Percentiles rank a stretch among this genome's conserved stretches.
These are phyloP conservation scores for Odontophorus gujanensis DNA, from an alignment of 2,113 vertebrate species.

Conservation along the genomic window DNA sequence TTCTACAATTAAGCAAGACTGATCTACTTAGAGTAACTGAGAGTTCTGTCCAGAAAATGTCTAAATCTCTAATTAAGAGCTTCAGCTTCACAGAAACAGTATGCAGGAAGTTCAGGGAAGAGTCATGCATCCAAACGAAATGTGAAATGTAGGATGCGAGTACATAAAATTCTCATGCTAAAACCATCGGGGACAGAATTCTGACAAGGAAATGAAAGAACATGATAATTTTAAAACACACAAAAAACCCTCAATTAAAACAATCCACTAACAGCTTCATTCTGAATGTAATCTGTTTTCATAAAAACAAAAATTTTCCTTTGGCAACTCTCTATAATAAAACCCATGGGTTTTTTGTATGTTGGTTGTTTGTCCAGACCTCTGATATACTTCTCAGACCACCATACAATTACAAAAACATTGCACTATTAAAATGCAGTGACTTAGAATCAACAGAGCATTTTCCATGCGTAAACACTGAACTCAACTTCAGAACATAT, in stretches of 20 bases:
- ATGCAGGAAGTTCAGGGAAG: neutral
- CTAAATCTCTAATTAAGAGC: neutral
- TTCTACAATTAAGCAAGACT: neutral
- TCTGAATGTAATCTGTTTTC: too few relatives aligned
- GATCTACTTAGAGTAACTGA: neutral
- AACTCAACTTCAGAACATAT: neutral
- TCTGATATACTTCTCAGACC: neutral
- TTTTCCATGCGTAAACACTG: neutral
- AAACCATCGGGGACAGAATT: neutral
- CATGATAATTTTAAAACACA: neutral
- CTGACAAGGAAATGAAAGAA: neutral
- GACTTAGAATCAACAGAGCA: neutral
- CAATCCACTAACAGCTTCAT: neutral
- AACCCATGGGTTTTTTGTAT: neutral
- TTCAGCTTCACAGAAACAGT: neutral
- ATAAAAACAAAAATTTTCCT: too few relatives aligned
- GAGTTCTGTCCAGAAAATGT: neutral
- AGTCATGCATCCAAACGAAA: neutral
- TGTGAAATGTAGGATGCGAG: accelerated
- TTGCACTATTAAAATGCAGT: neutral
- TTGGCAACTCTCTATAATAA: neutral
- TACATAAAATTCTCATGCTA: neutral
- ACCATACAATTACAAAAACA: neutral
- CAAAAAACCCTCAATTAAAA: neutral
- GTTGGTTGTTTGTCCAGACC: neutral